These are phyloP conservation scores for Epirrhoe tristata DNA, from an alignment of 2,888 invertebrate species.

Conservation along the genomic window DNA sequence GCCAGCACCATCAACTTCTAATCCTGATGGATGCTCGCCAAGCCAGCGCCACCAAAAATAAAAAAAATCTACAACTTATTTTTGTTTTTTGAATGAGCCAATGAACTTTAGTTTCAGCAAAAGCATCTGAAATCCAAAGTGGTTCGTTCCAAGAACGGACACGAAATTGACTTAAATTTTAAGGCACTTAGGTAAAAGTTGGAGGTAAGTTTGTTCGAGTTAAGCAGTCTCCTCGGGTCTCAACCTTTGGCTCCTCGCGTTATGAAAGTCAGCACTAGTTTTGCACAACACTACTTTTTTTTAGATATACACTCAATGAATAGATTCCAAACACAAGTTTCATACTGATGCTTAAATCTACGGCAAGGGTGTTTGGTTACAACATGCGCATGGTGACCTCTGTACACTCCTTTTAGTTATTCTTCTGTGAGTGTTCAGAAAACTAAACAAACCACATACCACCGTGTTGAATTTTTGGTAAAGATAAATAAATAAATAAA, in stretches of 20 bases:
- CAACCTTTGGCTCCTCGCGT: slow-evolving; percentile 44
- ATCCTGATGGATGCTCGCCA: no score
- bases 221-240: slow-evolving; percentile 59
- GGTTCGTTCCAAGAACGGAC: slow-evolving; percentile 53
- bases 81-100: slow-evolving; percentile 8
- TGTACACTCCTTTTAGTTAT: slow-evolving; percentile 29
- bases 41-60: no score
- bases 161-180: slow-evolving; percentile 77
- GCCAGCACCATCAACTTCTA: no score
- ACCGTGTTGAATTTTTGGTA: neutral
- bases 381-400: neutral
- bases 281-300: neutral
- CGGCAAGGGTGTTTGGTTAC: no score
- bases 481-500: no score
- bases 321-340: no score
- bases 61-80: no score
- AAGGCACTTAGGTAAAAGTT: slow-evolving; percentile 73
- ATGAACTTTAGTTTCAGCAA: slow-evolving; percentile 40
- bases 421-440: slow-evolving; percentile 7
- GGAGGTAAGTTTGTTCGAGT: slow-evolving; percentile 59
- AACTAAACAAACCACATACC: neutral
- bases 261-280: neutral
- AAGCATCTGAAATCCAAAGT: slow-evolving; percentile 56
- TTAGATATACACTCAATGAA: no score
- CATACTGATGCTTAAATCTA: no score